phyloP scores from a whole-genome alignment of 2,797 vertebrate genomes.

The Rallus crepitans region DNA sequence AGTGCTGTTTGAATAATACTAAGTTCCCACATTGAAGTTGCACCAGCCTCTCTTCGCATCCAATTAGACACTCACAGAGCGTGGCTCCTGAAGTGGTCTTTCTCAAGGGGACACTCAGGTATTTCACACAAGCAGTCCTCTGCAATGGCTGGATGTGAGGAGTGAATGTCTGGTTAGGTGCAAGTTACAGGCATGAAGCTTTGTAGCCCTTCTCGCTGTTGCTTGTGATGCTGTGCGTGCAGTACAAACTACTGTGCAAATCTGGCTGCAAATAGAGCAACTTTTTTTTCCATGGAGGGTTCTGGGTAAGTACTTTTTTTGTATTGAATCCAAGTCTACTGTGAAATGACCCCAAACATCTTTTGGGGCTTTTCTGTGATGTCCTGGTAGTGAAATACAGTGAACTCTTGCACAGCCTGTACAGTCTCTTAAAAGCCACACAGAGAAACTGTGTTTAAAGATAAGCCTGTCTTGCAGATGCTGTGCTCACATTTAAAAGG shows the following conservation, averaged over 20 bases:
- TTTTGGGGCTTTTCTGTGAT: neutral
- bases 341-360: neutral
- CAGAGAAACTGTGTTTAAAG: neutral
- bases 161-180: neutral
- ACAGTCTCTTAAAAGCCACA: neutral
- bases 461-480: neutral
- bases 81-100: rapidly evolving
- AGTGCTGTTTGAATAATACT: neutral
- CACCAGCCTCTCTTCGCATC: neutral
- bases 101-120: neutral
- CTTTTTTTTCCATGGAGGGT: neutral
- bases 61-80: neutral
- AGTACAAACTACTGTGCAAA: neutral
- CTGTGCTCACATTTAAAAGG: neutral
- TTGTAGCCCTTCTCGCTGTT: neutral
- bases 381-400: neutral
- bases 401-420: rapidly evolving
- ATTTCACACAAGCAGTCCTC: neutral
- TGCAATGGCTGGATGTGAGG: neutral
- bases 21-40: neutral
- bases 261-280: neutral
- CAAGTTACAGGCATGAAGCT: neutral
- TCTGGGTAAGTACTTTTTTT: neutral
- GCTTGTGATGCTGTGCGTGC: neutral
- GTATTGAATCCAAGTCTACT: neutral